Evolutionary conservation across 2,113 vertebrate species (phyloP).

Genomic region (Zosterops pallidus): DNA sequence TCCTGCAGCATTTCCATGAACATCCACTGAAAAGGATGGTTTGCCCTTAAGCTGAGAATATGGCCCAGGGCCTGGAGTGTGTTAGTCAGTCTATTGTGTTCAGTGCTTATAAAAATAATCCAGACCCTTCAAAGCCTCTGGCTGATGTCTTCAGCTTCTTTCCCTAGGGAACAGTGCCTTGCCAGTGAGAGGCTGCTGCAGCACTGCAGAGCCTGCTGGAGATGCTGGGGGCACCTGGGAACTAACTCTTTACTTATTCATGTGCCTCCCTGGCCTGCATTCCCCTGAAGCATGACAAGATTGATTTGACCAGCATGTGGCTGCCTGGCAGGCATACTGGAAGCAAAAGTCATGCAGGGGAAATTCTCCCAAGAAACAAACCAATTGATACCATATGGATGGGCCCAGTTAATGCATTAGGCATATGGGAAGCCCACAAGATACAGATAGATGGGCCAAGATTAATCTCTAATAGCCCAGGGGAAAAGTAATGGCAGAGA

Average conservation of each 20-base stretch:
- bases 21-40: background rate
- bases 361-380: constrained; percentile 27
- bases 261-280: background rate
- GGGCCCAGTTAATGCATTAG: background rate
- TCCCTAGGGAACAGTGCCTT: background rate
- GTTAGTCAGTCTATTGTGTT: background rate
- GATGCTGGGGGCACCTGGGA: background rate
- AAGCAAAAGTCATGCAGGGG: background rate
- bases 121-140: background rate
- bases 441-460: background rate
- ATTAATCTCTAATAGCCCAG: constrained; percentile 15
- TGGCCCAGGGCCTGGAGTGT: background rate
- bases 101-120: background rate
- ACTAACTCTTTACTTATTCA: background rate
- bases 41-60: background rate
- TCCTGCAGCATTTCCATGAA: background rate
- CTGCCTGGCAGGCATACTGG: background rate
- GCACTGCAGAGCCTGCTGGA: background rate
- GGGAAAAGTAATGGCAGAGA: background rate
- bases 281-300: constrained; percentile 14
- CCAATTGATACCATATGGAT: background rate
- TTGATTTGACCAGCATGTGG: constrained; percentile 1
- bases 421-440: background rate
- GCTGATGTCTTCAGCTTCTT: background rate
- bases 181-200: background rate